phyloP scores from a whole-genome alignment of 1,140 invertebrate genomes.

The Leptinotarsa lineolata region DNA sequence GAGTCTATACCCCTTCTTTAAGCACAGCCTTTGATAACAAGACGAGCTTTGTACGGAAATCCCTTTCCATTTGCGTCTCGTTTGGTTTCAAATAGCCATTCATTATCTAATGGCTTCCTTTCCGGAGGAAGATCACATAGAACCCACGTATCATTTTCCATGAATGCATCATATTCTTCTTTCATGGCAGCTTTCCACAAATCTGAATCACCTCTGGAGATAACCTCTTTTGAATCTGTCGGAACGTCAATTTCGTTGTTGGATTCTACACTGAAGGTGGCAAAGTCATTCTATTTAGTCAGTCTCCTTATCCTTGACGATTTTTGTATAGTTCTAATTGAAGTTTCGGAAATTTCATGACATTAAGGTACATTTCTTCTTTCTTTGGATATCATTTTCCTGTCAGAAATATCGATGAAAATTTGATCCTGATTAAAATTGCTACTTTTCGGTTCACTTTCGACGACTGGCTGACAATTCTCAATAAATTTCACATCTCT shows the following conservation, averaged over 20 bases:
- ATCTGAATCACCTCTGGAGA: background rate
- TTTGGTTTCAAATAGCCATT: background rate
- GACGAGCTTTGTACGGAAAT: conserved; percentile 16
- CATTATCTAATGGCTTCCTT: background rate
- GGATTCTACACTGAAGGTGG: no score
- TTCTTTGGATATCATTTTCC: no score
- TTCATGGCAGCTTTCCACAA: background rate
- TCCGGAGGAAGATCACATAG: background rate
- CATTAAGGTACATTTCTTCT: no score
- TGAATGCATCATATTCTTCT: background rate
- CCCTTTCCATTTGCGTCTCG: background rate
- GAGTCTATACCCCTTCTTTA: conserved; percentile 54
- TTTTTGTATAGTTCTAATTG: no score
- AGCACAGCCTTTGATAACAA: conserved; percentile 51
- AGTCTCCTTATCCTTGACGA: no score
- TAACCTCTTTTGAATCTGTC: background rate
- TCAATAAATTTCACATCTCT: no score
- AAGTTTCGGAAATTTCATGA: no score
- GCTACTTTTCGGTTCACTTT: no score
- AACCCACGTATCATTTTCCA: background rate
- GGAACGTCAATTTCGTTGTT: background rate
- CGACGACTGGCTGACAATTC: no score
- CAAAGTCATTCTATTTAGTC: no score
- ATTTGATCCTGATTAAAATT: no score
- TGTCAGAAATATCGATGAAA: no score